Evolutionary conservation across 1,140 invertebrate genomes (phyloP).

Genomic region (Temnothorax curvispinosus): DNA sequence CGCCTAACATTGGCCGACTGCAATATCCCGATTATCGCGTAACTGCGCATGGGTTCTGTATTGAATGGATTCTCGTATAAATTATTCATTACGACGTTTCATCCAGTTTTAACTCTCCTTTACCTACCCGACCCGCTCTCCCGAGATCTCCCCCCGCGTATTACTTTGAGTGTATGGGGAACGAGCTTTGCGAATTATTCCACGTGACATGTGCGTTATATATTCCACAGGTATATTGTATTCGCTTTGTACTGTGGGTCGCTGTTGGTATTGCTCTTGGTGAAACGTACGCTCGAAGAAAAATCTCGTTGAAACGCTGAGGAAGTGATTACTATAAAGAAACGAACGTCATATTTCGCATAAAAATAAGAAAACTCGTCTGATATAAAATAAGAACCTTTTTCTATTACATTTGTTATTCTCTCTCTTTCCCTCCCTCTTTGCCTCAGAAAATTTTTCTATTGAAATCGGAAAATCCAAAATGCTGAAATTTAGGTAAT

Average conservation of each 20-base stretch:
- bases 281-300: slow-evolving; percentile 15
- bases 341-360: not conserved
- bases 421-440: not conserved
- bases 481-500: not conserved
- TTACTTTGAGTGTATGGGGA: slow-evolving; percentile 50
- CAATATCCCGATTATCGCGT: slow-evolving; percentile 7
- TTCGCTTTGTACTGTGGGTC: slow-evolving; percentile 40
- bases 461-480: not conserved
- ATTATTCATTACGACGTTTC: slow-evolving; percentile 56
- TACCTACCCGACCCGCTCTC: slow-evolving; percentile 25
- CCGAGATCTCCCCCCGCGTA: slow-evolving; percentile 11
- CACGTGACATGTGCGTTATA: slow-evolving; percentile 48
- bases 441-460: not conserved
- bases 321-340: not conserved
- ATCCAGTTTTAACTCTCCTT: slow-evolving; percentile 63
- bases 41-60: slow-evolving; percentile 35
- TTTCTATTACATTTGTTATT: not conserved
- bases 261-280: not conserved
- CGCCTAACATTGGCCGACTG: not conserved
- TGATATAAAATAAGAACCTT: not conserved
- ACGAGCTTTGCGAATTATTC: slow-evolving; percentile 60
- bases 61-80: slow-evolving; percentile 47
- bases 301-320: slow-evolving; percentile 12
- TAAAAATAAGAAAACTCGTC: not conserved
- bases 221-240: slow-evolving; percentile 53